Evolutionary conservation across 2,888 invertebrate genomes (phyloP).

Genomic region (Abrostola tripartita): DNA sequence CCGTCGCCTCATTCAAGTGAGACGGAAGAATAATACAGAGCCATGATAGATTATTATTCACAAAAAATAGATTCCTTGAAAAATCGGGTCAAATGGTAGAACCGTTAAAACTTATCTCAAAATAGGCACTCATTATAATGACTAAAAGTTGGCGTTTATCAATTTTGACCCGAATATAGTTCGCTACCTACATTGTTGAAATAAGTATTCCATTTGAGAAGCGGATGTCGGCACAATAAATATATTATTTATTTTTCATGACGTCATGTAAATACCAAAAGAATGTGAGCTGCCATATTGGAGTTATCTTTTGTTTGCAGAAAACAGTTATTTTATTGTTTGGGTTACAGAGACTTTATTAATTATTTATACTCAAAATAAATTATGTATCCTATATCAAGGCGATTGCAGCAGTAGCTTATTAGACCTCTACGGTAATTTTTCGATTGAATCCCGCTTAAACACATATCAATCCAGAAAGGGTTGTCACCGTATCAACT

Average conservation of each 20-base stretch:
- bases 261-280: neutral
- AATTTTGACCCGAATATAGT: slow-evolving; percentile 8
- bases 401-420: too few relatives aligned
- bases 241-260: slow-evolving; percentile 1
- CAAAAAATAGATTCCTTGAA: neutral
- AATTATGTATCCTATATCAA: too few relatives aligned
- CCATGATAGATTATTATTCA: too few relatives aligned
- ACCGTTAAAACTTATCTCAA: slow-evolving; percentile 1
- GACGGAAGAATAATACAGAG: too few relatives aligned
- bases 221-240: neutral
- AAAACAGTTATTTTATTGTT: neutral
- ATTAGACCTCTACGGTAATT: too few relatives aligned
- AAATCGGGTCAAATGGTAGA: neutral
- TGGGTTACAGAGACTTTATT: too few relatives aligned
- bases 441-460: too few relatives aligned
- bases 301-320: slow-evolving; percentile 1
- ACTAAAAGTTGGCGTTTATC: neutral
- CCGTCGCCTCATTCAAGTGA: too few relatives aligned
- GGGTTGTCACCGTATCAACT: too few relatives aligned
- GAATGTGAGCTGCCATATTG: neutral
- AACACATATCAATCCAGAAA: too few relatives aligned
- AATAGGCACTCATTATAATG: slow-evolving; percentile 2
- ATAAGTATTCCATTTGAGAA: neutral
- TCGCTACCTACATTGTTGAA: neutral
- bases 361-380: too few relatives aligned